Evolutionary conservation across 2,113 vertebrate species (phyloP).

Genomic region (Spilogale gracilis): DNA sequence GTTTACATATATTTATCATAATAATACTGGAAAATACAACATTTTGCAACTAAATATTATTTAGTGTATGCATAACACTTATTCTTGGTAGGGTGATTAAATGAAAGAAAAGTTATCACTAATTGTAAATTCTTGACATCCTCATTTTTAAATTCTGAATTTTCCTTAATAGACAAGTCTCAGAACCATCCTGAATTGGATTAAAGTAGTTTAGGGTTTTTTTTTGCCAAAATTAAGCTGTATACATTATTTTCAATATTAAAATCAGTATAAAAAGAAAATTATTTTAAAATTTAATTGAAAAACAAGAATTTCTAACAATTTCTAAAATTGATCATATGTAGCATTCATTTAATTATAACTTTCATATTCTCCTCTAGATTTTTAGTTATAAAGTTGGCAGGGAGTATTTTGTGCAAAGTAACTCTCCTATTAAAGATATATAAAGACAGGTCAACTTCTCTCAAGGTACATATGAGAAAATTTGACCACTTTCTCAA

Average conservation of each 20-base stretch:
- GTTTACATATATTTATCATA: background rate
- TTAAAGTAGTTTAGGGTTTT: background rate
- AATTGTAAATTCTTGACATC: background rate
- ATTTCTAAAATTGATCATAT: background rate
- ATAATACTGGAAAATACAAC: background rate
- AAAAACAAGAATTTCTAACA: background rate
- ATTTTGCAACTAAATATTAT: background rate
- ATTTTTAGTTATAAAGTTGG: background rate
- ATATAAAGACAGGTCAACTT: constrained; percentile 6
- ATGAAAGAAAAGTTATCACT: background rate
- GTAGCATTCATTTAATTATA: background rate
- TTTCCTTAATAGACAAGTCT: background rate
- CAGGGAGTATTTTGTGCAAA: background rate
- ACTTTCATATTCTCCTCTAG: background rate
- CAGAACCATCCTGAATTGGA: background rate
- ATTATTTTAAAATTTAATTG: background rate
- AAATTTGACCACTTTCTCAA: constrained; percentile 62
- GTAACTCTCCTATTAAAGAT: constrained; percentile 31
- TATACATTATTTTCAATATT: background rate
- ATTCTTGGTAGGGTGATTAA: background rate
- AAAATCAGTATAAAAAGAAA: background rate
- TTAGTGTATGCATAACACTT: background rate
- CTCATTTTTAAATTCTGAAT: background rate
- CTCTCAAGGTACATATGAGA: background rate
- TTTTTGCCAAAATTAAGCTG: background rate